phyloP scores from a whole-genome alignment of 1,140 invertebrate genomes.

The Eriocheir sinensis region DNA sequence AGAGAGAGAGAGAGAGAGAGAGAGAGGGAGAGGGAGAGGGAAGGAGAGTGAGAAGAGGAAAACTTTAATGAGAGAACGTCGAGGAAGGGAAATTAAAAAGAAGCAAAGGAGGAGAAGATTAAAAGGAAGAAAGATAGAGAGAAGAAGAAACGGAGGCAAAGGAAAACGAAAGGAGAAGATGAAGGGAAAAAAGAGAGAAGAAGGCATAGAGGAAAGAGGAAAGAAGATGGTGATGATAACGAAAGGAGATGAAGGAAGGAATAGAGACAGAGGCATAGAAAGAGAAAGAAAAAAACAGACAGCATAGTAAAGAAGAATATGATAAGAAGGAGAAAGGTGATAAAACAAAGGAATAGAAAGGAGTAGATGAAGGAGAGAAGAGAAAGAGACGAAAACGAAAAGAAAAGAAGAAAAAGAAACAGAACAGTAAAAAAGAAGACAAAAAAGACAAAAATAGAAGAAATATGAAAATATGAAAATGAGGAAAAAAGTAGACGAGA shows the following conservation, averaged over 20 bases:
- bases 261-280: not conserved
- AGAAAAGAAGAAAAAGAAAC: not conserved
- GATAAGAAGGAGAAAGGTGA: too few species aligned
- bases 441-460: not conserved
- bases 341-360: not conserved
- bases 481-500: not conserved
- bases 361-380: not conserved
- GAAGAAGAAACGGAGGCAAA: not conserved
- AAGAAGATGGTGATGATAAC: not conserved
- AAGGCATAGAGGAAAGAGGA: not conserved
- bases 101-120: too few species aligned
- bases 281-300: not conserved
- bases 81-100: not conserved
- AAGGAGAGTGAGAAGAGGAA: not conserved
- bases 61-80: not conserved
- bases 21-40: not conserved
- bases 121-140: not conserved
- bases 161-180: not conserved
- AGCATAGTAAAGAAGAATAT: too few species aligned
- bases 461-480: not conserved
- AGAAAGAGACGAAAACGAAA: not conserved
- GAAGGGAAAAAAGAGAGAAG: not conserved
- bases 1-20: conserved; percentile 13
- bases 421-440: not conserved
- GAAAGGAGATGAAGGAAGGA: not conserved